These are phyloP conservation scores for Boulengeromyrus knoepffleri DNA, from an alignment of 2,113 vertebrate genomes.

Conservation along the genomic window DNA sequence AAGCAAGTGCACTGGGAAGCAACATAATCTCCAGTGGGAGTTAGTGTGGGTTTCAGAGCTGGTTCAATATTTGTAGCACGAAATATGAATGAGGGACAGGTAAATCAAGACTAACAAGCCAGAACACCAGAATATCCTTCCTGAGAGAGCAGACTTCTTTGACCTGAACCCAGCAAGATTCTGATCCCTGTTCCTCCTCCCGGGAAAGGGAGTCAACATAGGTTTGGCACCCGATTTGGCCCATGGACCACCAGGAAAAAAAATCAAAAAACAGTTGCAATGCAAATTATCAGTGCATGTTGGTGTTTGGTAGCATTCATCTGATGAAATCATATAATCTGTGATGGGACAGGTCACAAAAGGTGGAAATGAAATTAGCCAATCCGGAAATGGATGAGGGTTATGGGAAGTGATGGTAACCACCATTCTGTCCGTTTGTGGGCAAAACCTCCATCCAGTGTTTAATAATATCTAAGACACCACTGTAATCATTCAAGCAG, in stretches of 20 bases:
- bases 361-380: background rate
- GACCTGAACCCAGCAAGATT: background rate
- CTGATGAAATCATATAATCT: background rate
- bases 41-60: background rate
- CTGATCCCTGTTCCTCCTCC: background rate
- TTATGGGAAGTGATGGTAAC: background rate
- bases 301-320: background rate
- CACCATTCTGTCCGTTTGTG: background rate
- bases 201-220: background rate
- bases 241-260: background rate
- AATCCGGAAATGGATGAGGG: background rate
- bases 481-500: background rate
- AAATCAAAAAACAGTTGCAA: background rate
- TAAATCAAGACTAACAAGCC: background rate
- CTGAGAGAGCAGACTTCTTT: background rate
- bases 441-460: background rate
- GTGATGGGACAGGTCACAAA: background rate
- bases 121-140: background rate
- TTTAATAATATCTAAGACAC: background rate
- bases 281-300: background rate
- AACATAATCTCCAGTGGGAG: background rate
- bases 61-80: background rate
- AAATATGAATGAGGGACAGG: background rate
- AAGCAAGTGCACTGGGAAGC: background rate
- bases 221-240: background rate